Conservation (phyloP, 2,113 vertebrate species). For the Phoxinus phoxinus region DNA sequence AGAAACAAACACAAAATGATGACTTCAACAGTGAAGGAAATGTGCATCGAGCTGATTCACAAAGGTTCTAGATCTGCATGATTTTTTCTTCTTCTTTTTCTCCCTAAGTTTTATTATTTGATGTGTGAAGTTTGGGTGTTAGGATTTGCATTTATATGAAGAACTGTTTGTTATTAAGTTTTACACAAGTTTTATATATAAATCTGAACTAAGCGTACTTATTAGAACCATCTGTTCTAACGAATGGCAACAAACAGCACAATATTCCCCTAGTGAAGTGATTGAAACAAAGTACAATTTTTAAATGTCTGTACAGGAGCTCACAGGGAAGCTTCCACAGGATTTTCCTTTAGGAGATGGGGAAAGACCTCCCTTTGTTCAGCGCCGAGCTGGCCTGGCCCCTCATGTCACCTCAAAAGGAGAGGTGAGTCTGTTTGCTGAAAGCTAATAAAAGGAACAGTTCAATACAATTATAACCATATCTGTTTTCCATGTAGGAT, state of each 20-base stretch:
- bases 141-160: background rate
- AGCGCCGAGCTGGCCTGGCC: conserved; percentile 73
- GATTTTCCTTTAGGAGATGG: conserved; percentile 86
- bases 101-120: background rate
- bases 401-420: conserved; percentile 67
- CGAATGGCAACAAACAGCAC: background rate
- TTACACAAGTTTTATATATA: background rate
- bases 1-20: background rate
- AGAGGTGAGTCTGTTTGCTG: conserved; percentile 65
- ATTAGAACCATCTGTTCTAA: background rate
- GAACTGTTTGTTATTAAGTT: background rate
- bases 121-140: background rate
- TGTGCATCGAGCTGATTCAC: background rate
- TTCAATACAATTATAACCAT: background rate
- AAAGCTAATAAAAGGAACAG: background rate
- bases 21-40: background rate
- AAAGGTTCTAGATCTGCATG: background rate
- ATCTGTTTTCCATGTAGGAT: conserved; percentile 69
- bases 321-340: conserved; percentile 85
- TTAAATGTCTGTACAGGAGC: conserved; percentile 75
- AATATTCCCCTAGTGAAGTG: background rate
- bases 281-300: background rate
- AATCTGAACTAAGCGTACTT: background rate
- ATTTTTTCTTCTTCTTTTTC: too few relatives aligned
- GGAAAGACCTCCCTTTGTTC: conserved; percentile 82